A percentile compares a stretch with the other conserved stretches of the same genome.
Evolutionary conservation across 2,888 invertebrate genomes (phyloP).

Genomic region (Rhagonycha lutea): DNA sequence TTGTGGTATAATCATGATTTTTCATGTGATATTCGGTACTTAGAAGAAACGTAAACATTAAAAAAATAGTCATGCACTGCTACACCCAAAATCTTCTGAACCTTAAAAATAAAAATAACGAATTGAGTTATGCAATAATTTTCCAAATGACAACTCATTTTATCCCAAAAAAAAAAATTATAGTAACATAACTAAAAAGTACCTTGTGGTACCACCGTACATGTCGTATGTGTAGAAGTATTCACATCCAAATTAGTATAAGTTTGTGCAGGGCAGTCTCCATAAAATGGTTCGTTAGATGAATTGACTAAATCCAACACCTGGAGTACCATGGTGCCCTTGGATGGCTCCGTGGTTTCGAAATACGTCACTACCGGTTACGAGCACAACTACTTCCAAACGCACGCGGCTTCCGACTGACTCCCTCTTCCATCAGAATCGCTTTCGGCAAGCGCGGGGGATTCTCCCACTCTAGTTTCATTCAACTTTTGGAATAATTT

Average conservation of each 20-base stretch:
- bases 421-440: slow-evolving; percentile 28
- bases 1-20: background rate
- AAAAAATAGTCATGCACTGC: background rate
- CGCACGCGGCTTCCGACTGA: slow-evolving; percentile 42
- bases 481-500: slow-evolving; percentile 22
- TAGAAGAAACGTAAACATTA: background rate
- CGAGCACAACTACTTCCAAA: slow-evolving; percentile 39
- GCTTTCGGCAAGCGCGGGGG: slow-evolving; percentile 38
- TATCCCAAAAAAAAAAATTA: background rate
- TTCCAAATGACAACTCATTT: background rate
- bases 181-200: slow-evolving; percentile 4
- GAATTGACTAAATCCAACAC: slow-evolving; percentile 65
- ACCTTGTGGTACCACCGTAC: slow-evolving; percentile 54
- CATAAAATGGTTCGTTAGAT: slow-evolving; percentile 74
- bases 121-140: background rate
- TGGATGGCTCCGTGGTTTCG: slow-evolving; percentile 56
- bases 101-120: slow-evolving; percentile 2
- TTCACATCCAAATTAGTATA: slow-evolving; percentile 56
- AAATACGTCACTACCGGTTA: slow-evolving; percentile 35
- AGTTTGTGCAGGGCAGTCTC: slow-evolving; percentile 59
- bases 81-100: background rate
- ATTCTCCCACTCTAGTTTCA: slow-evolving; percentile 46
- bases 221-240: slow-evolving; percentile 53
- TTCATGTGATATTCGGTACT: background rate
- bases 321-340: slow-evolving; percentile 75